Evolutionary conservation across 2,797 vertebrate genomes (phyloP), one percentile per base, ranked within the genome.

Genomic region (Nothura maculosa): DNA sequence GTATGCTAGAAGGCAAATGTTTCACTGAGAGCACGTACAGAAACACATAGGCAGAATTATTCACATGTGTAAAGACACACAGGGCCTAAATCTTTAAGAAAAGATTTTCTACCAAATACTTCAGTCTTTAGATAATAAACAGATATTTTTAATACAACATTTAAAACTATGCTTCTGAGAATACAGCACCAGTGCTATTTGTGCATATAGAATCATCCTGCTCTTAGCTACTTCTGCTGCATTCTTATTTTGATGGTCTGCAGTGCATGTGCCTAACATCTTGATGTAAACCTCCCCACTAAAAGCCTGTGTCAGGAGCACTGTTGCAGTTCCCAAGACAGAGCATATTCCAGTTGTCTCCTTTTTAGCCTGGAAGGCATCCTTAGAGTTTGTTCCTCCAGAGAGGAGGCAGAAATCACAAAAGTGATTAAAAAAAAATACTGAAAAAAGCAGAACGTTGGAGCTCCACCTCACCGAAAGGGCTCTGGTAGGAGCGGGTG

Each of bases 321-420:
- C 36, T 93, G 34, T 93, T 90, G 85, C 27, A 16, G 60, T 93
- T 89, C 93, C 73, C 76, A 50, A 76, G 43, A 45, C 83, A 92
- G 20, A 7, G 1, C 22, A 10, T 84, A 88, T 76, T 86, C 81
- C 81, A 85, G 30, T 89, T 95, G 67, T 87, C 74, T 96, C 85
- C 30, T 43, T 87, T 92, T 87, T 96, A 94, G 75, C 63, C 91
- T 86, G 79, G 66, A 96, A 90, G 47, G 47, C 38, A 81, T 73
- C 61, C 58, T 57, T 90, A 3, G 1, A 54, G 24, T 75, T 90
- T 60, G 38, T 50, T 93, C 62, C 30, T 79, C 64, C n/a, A 74
- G 50, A 89, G 50, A 72, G 52, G 67, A 91, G 24, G 54, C 15
- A 93, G 81, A 89, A 90, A 82, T 77, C 40, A 64, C 52, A 64